A percentile compares a stretch with the other conserved stretches of the same genome.
phyloP scores from a whole-genome alignment of 2,797 vertebrate genomes.

The Rhyacichthys aspro region DNA sequence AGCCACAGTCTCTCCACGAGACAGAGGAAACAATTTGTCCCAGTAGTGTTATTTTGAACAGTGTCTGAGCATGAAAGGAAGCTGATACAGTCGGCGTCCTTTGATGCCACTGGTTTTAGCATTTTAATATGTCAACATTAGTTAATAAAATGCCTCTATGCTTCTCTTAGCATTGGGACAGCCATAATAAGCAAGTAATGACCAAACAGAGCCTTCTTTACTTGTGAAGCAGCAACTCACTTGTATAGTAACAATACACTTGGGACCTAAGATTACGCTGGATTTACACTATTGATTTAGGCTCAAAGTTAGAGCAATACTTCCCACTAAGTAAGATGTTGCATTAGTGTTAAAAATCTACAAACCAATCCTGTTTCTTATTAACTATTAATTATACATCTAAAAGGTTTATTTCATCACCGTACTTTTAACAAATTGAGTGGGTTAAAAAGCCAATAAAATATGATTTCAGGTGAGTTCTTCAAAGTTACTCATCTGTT shows the following conservation, averaged over 20 bases:
- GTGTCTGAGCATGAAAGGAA: slow-evolving; percentile 58
- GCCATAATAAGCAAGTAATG: neutral
- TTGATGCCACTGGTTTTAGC: slow-evolving; percentile 63
- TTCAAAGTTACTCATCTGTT: slow-evolving; percentile 19
- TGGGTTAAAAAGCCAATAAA: slow-evolving; percentile 23
- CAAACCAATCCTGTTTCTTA: slow-evolving; percentile 22
- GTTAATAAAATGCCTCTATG: neutral
- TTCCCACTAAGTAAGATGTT: slow-evolving; percentile 10
- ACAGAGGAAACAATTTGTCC: slow-evolving; percentile 51
- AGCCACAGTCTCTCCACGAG: slow-evolving; percentile 36
- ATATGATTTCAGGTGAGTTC: slow-evolving; percentile 41
- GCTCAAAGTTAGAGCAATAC: neutral
- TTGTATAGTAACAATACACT: neutral
- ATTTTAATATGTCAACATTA: slow-evolving; percentile 56
- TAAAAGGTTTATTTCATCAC: slow-evolving; percentile 31
- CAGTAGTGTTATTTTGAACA: slow-evolving; percentile 64
- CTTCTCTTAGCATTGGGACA: neutral
- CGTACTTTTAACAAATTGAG: slow-evolving; percentile 26
- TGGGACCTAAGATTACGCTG: neutral
- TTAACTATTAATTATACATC: slow-evolving; percentile 12
- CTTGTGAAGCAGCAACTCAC: neutral
- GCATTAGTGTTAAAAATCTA: neutral
- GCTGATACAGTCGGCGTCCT: slow-evolving; percentile 31
- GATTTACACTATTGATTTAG: neutral
- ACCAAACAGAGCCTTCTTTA: neutral